Percentiles rank a stretch among this genome's conserved stretches.
phyloP scores from a whole-genome alignment of 2,888 invertebrate species.

The Monoplex corrugatus region DNA sequence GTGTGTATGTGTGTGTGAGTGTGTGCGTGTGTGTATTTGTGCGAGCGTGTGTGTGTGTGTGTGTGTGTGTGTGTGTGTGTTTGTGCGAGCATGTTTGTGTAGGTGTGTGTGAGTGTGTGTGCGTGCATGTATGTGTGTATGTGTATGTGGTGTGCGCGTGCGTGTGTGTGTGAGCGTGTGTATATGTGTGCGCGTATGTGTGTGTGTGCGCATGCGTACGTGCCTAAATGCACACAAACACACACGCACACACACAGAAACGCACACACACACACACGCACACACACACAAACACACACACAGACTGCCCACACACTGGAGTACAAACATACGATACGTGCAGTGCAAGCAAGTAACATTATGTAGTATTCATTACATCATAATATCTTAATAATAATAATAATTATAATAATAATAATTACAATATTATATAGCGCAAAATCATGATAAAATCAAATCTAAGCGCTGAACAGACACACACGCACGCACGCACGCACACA shows the following conservation, averaged over 20 bases:
- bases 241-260: neutral
- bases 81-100: conserved; percentile 4
- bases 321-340: neutral
- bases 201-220: neutral
- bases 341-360: no score
- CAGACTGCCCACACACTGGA: neutral
- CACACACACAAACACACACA: neutral
- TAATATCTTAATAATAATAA: no score
- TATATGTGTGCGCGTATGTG: neutral
- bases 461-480: neutral
- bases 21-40: neutral
- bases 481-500: neutral
- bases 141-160: conserved; percentile 14
- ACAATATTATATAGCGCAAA: no score
- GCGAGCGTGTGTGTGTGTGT: neutral
- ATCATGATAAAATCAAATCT: no score
- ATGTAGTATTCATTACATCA: no score
- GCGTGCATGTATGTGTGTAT: neutral
- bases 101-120: neutral
- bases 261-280: neutral
- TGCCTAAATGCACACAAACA: neutral
- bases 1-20: conserved; percentile 3
- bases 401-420: no score
- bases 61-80: conserved; percentile 31
- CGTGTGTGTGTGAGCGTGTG: conserved; percentile 3